Conservation (phyloP, 2,113 vertebrate genomes). For the Pavo muticus region DNA sequence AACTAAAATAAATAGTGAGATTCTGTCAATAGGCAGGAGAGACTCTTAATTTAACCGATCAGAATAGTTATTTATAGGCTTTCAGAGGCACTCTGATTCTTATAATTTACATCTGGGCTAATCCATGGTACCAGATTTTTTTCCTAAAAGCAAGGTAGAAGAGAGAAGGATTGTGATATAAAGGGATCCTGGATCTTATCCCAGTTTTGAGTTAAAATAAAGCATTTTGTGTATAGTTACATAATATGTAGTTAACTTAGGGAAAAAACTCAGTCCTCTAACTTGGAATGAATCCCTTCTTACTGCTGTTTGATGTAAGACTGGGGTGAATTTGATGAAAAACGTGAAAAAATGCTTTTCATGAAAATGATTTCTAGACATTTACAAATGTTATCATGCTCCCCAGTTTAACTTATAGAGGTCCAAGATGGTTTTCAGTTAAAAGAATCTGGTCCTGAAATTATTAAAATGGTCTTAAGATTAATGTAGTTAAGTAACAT, state of each 20-base stretch:
- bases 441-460: not conserved
- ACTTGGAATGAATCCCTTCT: not conserved
- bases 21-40: not conserved
- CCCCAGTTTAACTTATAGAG: not conserved
- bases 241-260: not conserved
- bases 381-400: not conserved
- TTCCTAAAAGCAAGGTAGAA: not conserved
- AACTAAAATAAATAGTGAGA: rapidly evolving
- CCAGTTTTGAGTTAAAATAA: not conserved
- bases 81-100: not conserved
- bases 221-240: not conserved
- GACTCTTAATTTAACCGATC: not conserved
- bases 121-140: not conserved
- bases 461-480: not conserved
- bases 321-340: not conserved
- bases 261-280: not conserved
- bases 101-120: not conserved
- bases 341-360: not conserved
- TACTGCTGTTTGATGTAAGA: not conserved
- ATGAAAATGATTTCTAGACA: not conserved
- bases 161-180: not conserved
- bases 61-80: not conserved
- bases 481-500: not conserved
- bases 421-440: not conserved
- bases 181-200: not conserved